Base-by-base conservation (phyloP, 37 sponge, comb jelly and placozoan genomes). In the Amphimedon queenslandica region DNA sequence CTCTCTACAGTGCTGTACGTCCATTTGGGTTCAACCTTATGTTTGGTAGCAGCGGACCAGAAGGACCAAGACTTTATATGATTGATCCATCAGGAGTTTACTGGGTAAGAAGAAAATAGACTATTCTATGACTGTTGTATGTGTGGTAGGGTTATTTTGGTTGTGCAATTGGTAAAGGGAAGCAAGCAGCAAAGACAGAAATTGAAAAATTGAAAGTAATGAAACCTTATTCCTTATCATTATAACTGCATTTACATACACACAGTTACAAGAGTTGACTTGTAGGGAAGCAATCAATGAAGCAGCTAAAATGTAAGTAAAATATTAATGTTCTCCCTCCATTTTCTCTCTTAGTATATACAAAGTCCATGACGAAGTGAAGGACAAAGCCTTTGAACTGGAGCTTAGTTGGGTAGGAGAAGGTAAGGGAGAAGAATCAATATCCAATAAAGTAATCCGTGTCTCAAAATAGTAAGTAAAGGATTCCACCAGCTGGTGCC, bases 371-470 rank as follows among this genome's bases (percentile, higher is more conserved):
- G 99, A 98, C 70, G 95, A 98, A 60, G 87, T 95, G 36, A 98
- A 98, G 57, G 99, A 98, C 88, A 98, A 94, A 70, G 82, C 73
- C 20, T 98, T 94, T 84, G 88, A 86, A 41, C 58, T 98, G 42
- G 99, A 98, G 73, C 63, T 98, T 40, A 94, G 99, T 63, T 98
- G 99, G 99, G 92, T 98, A 30, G 92, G 99, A 35, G 92, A 91
- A 76, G 85, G 90, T 89, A 51, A 71, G 84, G 4, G n/a, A n/a
- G n/a, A n/a, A n/a, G n/a, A n/a, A n/a, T n/a, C n/a, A n/a, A n/a
- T n/a, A n/a, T n/a, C n/a, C n/a, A n/a, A n/a, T n/a, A n/a, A n/a
- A n/a, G n/a, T n/a, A n/a, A n/a, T n/a, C n/a, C n/a, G n/a, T n/a
- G n/a, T n/a, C n/a, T n/a, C n/a, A n/a, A n/a, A n/a, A n/a, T 55